Conservation (phyloP, 2,888 invertebrate species). For the Vandiemenella viatica region DNA sequence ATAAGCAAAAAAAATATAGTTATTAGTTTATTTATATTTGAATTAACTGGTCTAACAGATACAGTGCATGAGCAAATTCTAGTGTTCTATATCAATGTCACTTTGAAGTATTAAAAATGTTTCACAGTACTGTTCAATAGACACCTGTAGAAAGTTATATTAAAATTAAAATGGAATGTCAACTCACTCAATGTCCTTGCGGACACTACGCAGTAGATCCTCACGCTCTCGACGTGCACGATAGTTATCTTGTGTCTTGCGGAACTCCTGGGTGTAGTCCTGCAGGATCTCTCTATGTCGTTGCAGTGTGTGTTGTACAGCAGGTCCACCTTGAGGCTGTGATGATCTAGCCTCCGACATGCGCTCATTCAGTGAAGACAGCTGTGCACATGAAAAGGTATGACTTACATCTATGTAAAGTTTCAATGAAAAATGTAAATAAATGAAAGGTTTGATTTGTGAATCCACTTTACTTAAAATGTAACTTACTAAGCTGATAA, state of each 20-base stretch:
- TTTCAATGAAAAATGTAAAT: background rate
- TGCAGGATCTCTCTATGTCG: conserved; percentile 89
- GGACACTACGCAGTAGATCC: conserved; percentile 54
- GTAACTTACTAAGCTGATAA: too few species aligned
- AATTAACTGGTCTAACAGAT: too few species aligned
- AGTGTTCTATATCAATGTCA: too few species aligned
- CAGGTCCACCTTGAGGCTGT: conserved; percentile 43
- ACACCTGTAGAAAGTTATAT: too few species aligned
- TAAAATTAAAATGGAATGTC: too few species aligned
- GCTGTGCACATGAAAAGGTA: too few species aligned
- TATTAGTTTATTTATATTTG: too few species aligned
- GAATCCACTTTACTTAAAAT: background rate
- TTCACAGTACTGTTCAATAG: too few species aligned
- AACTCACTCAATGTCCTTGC: conserved; percentile 40
- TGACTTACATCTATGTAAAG: too few species aligned
- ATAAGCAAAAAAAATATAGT: too few species aligned
- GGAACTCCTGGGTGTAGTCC: conserved; percentile 86
- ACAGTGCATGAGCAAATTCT: too few species aligned
- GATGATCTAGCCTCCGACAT: conserved; percentile 59
- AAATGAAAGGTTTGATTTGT: background rate
- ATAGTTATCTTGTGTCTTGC: conserved; percentile 70
- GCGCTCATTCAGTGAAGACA: conserved; percentile 63
- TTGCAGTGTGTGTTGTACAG: conserved; percentile 84
- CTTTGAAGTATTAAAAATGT: too few species aligned
- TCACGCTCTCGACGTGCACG: conserved; percentile 70